These are phyloP conservation scores for Paratrypauchen microcephalus DNA, from an alignment of 2,797 vertebrate species.

Conservation along the genomic window DNA sequence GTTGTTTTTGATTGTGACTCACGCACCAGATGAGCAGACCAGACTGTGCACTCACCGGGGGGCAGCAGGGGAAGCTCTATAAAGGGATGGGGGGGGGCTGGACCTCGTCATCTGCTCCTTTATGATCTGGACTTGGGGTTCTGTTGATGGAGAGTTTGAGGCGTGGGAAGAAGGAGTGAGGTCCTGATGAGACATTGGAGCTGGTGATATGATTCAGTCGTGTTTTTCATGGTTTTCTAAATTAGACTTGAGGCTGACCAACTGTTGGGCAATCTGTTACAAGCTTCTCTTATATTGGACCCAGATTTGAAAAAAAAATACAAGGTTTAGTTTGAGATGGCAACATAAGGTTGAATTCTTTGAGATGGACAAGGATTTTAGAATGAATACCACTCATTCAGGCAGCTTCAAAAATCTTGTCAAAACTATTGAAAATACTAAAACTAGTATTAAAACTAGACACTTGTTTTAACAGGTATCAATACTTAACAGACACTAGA, in stretches of 20 bases:
- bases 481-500: too few relatives aligned
- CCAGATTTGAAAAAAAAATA: not conserved
- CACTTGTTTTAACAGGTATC: too few relatives aligned
- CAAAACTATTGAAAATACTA: too few relatives aligned
- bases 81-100: conserved; percentile 37
- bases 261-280: conserved; percentile 15
- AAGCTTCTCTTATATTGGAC: not conserved
- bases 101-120: conserved; percentile 46
- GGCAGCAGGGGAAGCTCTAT: conserved; percentile 25
- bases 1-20: conserved; percentile 10
- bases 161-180: conserved; percentile 38
- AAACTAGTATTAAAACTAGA: too few relatives aligned
- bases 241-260: conserved; percentile 17
- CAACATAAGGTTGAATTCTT: too few relatives aligned
- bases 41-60: conserved; percentile 36
- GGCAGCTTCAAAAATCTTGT: too few relatives aligned
- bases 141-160: conserved; percentile 1
- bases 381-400: too few relatives aligned
- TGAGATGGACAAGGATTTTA: too few relatives aligned
- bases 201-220: conserved; percentile 43
- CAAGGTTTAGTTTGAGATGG: not conserved
- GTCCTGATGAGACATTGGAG: conserved; percentile 37
- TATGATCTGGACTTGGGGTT: conserved; percentile 20
- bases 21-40: conserved; percentile 42
- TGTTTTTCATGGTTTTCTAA: conserved; percentile 16